Conservation (phyloP, 2,888 invertebrate genomes). For the Chironomus riparius region DNA sequence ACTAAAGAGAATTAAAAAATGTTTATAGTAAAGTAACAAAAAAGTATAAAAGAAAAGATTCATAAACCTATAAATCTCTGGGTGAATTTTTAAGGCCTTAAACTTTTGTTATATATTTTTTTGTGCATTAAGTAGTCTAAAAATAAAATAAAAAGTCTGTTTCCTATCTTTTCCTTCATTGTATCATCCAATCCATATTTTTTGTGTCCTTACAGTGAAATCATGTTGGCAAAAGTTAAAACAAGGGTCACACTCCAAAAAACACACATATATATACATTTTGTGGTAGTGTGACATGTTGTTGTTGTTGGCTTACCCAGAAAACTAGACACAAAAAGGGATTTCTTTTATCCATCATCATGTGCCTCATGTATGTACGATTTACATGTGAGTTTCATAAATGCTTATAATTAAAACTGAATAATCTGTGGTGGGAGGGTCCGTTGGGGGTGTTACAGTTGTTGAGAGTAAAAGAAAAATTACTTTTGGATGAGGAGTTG, state of each 20-base stretch:
- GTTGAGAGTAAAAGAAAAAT: no score
- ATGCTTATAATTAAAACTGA: conserved; percentile 16
- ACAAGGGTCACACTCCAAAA: neutral
- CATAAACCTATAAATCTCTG: no score
- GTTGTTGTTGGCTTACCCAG: neutral
- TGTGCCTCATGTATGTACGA: neutral
- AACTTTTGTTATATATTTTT: no score
- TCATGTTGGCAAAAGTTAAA: neutral
- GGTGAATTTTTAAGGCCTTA: no score
- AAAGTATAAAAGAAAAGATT: no score
- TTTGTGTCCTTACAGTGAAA: neutral
- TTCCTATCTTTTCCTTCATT: neutral
- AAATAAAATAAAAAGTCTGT: neutral
- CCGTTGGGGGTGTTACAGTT: no score
- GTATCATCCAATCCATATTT: neutral
- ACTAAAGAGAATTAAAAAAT: no score
- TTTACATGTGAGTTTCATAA: conserved; percentile 1
- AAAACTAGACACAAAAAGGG: neutral
- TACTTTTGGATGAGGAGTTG: no score
- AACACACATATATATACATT: neutral
- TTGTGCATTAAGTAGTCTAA: no score
- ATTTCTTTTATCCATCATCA: neutral
- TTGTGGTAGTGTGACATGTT: neutral
- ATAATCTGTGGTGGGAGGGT: neutral
- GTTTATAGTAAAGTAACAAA: no score